Evolutionary conservation across 2,888 invertebrate species (phyloP), one percentile per base, ranked within the genome.

Genomic region (Carpatolechia fugitivella): DNA sequence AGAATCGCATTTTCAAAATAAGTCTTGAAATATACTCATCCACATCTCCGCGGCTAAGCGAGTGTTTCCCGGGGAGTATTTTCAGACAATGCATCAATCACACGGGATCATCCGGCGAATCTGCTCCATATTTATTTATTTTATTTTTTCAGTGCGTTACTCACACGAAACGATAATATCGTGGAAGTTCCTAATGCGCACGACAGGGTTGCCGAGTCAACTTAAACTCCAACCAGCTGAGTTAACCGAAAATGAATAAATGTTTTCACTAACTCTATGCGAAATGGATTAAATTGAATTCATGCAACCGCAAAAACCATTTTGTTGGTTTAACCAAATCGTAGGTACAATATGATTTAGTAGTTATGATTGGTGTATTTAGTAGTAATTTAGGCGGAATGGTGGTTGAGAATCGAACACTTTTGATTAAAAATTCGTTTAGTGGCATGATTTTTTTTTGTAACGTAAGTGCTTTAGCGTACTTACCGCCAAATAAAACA

Each of bases 41-140:
- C 20, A 7, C 1, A 24, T 47, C 16, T 16, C 47, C 5, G 16
- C 31, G 16, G 13, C 10, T 20, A 40, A 56, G 56, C 41, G 40
- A 52, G 48, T 38, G 30, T 11, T 8, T 36, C 20, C 11, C 10
- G 2, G 30, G 14, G 40, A 52, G 49, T 50, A 48, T 44, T 60
- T 46, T 56, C 64, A 67, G 67, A 64, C 71, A 64, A 68, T 68
- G 65, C 75, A 74, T 78, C 74, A 74, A 75, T 78, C 76, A 75
- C 60, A 40, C 33, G 50, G 70, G 74, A 76, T 76, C 74, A 74
- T 69, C 68, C 64, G 55, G 60, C 62, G 60, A 54, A 66, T 65
- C 67, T 63, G 54, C 65, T 72, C 61, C 65, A 66, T 70, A 69
- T 75, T 72, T 76, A 73, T 73, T 72, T 75, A 70, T 70, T 70